Base-by-base conservation (phyloP, 1,140 invertebrate genomes). In the Temnothorax nylanderi region DNA sequence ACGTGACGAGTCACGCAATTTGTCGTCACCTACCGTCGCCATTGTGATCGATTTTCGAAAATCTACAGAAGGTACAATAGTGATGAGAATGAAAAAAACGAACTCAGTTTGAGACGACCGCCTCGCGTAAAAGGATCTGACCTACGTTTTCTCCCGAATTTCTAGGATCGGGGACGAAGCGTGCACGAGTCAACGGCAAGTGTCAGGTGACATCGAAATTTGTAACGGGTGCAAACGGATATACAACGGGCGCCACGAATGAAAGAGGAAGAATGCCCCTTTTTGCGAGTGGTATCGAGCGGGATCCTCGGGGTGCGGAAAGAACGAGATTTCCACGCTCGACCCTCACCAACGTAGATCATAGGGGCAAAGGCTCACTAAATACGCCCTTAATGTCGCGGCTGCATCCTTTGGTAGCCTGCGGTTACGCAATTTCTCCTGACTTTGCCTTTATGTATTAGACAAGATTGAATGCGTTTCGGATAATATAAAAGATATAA, bases 321-420 rank as follows among this genome's bases (percentile, higher is more conserved):
- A 88, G 80, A 74, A 88, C 85, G 74, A 60, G 90, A 94, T 94
- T 94, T 94, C 88, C 89, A 94, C 90, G 91, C 86, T 87, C 89
- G 89, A 92, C 86, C 90, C 86, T 92, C 85, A 89, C 85, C 60
- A 72, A 32, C 65, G 71, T 74, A 87, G 77, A 88, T 85, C 89
- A 92, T 89, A 85, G 90, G 85, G 87, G 89, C 86, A 92, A 92
- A 89, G 94, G 92, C 87, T 93, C 89, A 93, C 93, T 95, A 95
- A 95, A 95, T 93, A 94, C 92, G 84, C 93, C 88, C 89, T 94
- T 94, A 94, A 93, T 93, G 90, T 88, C 91, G 80, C 77, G 78
- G 86, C 67, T 76, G 89, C 87, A 81, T 87, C 62, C 87, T 86
- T 89, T 86, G 88, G 34, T 84, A 77, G 21, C 7, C 84, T 92